A percentile compares a stretch with the other conserved stretches of the same genome.
These are phyloP conservation scores for Hirudinaria manillensis DNA, from an alignment of 2,888 invertebrate genomes.

Conservation along the genomic window DNA sequence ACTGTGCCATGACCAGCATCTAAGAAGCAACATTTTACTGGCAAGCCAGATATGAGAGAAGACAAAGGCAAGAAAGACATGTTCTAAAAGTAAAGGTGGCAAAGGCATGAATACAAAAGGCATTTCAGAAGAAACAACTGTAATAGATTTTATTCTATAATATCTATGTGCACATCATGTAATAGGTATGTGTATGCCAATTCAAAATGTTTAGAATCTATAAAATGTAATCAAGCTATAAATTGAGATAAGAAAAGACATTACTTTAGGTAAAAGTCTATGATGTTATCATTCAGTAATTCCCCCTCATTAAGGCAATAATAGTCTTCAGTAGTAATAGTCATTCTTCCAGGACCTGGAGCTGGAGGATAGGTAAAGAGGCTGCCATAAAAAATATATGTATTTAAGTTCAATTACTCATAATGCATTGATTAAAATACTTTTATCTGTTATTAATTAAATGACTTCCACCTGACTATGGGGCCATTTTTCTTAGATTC, in stretches of 20 bases:
- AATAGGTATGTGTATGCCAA: too few species aligned
- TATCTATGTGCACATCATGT: too few species aligned
- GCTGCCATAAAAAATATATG: slow-evolving; percentile 29
- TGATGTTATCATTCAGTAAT: slow-evolving; percentile 92
- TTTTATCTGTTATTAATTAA: neutral
- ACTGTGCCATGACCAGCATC: too few species aligned
- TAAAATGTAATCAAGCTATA: neutral
- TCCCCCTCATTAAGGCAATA: slow-evolving; percentile 80
- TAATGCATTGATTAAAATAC: neutral
- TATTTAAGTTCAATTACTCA: neutral
- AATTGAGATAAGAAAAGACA: neutral
- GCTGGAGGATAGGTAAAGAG: slow-evolving; percentile 64
- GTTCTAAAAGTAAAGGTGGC: too few species aligned
- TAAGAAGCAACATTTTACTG: too few species aligned
- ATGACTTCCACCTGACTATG: slow-evolving; percentile 35
- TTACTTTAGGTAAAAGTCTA: slow-evolving; percentile 87
- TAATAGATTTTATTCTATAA: too few species aligned
- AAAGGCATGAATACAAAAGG: too few species aligned
- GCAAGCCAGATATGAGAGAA: too few species aligned
- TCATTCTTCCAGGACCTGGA: slow-evolving; percentile 77
- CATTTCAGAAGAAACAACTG: too few species aligned
- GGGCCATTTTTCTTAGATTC: slow-evolving; percentile 26
- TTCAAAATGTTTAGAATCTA: too few species aligned
- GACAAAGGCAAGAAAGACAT: too few species aligned
- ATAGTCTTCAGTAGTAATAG: slow-evolving; percentile 85